Base-by-base conservation (phyloP, 2,797 vertebrate genomes). In the Zenarchopterus dispar region DNA sequence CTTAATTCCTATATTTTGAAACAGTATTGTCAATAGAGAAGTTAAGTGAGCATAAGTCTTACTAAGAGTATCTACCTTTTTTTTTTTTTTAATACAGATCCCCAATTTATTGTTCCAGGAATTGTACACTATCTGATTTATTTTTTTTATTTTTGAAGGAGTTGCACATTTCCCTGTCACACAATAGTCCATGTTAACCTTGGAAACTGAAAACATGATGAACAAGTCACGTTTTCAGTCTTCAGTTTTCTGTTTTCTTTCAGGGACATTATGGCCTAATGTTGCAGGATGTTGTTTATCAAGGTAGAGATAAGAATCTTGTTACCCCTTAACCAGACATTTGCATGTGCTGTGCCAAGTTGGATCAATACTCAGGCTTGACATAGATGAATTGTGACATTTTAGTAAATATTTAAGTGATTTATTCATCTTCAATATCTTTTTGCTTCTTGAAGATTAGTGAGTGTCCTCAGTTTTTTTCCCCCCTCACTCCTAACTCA, bases 281-380 rank as follows among this genome's bases (percentile, higher is more conserved):
- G 44, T 43, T 54, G 58, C 28, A 67, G 36, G 31, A 69, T 56
- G 33, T 42, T 42, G 9, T 41, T 52, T 49, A 53, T 69, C 16
- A 67, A 26, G 4, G 7, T 0, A n/a, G 18, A 7, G 21, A 45
- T 41, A 16, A 21, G 18, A 6, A 21, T 36, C 15, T 22, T 36
- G 15, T 13, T 17, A 8, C 24, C 18, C n/a, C 13, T 47, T 8
- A 17, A 10, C 18, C 19, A 7, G 0, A 36, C n/a, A 42, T 67
- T 47, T 15, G 0, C 13, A 18, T 49, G 47, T 19, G 11, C 10
- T 36, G 28, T 52, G 52, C 26, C 19, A n/a, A 51, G 2, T 39
- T 11, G 3, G 21, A 17, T 6, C 23, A 56, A 6, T 44, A 53
- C 2, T 42, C 3, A 47, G 22, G 1, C 47, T 44, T 16, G 15